Base-by-base conservation (phyloP, 2,888 invertebrate genomes). In the Chrysomela aeneicollis region DNA sequence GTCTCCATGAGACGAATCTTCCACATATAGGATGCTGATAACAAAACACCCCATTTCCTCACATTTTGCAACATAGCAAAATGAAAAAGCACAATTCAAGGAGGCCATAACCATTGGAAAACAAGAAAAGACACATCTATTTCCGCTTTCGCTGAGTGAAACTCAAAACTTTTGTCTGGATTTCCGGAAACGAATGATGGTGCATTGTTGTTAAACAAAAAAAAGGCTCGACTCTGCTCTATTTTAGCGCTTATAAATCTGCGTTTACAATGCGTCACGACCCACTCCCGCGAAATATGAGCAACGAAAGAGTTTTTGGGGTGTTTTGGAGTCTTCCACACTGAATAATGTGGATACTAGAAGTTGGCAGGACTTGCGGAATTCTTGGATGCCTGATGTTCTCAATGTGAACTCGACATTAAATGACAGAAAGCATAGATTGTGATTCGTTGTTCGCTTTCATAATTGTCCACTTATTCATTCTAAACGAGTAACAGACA, bases 61-160 rank as follows among this genome's bases (percentile, higher is more conserved):
- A 54, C 58, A 62, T 66, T 62, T 51, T 21, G 63, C 54, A 64
- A 65, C 63, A 64, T 66, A 60, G 59, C 64, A 55, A 51, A 51
- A 59, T 66, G 64, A 63, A 66, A 59, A 68, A 59, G 61, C 59
- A 62, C 66, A 62, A 62, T 66, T 64, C 26, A 53, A 62, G 51
- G 17, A 52, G 62, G 66, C 64, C 57, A 69, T 69, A 69, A 69
- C 64, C 66, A 64, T 69, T 58, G 62, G 50, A 66, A 64, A 61
- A 61, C 68, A 65, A 47, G 61, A 52, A 60, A 50, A 60, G 58
- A 57, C 47, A 62, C 61, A 66, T 62, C 46, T 59, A 66, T 66
- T 62, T 57, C 54, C 50, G 32, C 61, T 63, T 62, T 63, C 55
- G 64, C 59, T 54, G 57, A 58, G 60, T 52, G 61, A 63, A 65